Evolutionary conservation across 2,888 invertebrate genomes (phyloP).

Genomic region (Hanleya hanleyi): DNA sequence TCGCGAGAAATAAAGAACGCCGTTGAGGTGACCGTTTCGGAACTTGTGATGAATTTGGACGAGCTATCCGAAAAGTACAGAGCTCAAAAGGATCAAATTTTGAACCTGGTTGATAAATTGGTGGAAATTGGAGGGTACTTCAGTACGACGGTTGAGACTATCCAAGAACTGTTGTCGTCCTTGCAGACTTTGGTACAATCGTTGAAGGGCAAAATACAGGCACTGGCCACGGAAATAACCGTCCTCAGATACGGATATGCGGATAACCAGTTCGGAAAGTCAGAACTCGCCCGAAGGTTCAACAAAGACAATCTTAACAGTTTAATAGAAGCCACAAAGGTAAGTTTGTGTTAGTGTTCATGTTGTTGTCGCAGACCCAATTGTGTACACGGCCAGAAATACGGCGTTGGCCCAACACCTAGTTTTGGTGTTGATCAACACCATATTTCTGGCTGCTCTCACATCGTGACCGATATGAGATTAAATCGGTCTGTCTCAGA

Average conservation of each 20-base stretch:
- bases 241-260: background rate
- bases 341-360: no score
- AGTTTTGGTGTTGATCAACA: no score
- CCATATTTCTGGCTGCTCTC: no score
- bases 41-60: background rate
- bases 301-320: background rate
- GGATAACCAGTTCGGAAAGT: background rate
- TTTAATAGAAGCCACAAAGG: background rate
- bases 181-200: background rate
- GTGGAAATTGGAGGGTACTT: conserved; percentile 1
- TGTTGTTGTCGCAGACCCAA: no score
- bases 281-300: background rate
- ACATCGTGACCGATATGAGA: no score
- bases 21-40: background rate
- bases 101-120: background rate
- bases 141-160: background rate
- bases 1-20: background rate
- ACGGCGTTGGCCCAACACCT: no score
- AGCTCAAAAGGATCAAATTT: background rate
- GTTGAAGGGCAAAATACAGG: background rate
- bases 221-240: background rate
- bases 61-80: background rate
- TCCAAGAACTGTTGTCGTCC: background rate
- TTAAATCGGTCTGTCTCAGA: no score
- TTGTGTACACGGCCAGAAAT: no score